Evolutionary conservation across 2,888 invertebrate genomes (phyloP), one percentile per base, ranked within the genome.

Genomic region (Caenorhabditis virilis): DNA sequence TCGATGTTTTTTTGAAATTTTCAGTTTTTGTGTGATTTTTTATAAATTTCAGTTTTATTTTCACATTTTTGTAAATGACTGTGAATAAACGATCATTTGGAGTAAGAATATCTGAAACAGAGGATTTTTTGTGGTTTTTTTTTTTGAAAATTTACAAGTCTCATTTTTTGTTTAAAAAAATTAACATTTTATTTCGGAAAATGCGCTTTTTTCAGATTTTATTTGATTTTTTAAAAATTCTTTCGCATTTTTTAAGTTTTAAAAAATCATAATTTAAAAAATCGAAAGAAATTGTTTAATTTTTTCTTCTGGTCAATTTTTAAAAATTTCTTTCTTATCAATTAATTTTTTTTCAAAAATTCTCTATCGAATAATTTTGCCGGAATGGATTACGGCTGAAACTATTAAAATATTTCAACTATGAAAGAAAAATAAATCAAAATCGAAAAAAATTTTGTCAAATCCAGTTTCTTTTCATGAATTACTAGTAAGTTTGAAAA

Each of bases 341-440:
- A 30, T 30, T 30, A 30, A 9, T 30, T 30, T 30, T 30, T 30
- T 30, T 13, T 6, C 13, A 30, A 30, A 30, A 30, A 9, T 30
- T 13, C 13, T 30, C 30, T n/a, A n/a, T n/a, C n/a, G 13, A 30
- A 30, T 30, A 30, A 30, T 30, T 30, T n/a, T n/a, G n/a, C n/a
- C n/a, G n/a, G n/a, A 13, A 30, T 13, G 30, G 30, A 30, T 30
- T 30, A 9, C 13, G 7, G 30, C 13, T 9, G 30, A 13, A 30
- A 30, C 13, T 30, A 13, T 9, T 9, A 30, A 30, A 30, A 30
- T 30, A 13, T 9, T n/a, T 49, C 16, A 15, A 39, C 27, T 39
- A 50, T 27, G 41, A 41, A 51, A 27, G 33, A 41, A 41, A 33
- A 41, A 27, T 13, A 39, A 50, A 50, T 13, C 20, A 50, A 50